Conservation (phyloP, 2,888 invertebrate genomes). For the Taenaris catops region DNA sequence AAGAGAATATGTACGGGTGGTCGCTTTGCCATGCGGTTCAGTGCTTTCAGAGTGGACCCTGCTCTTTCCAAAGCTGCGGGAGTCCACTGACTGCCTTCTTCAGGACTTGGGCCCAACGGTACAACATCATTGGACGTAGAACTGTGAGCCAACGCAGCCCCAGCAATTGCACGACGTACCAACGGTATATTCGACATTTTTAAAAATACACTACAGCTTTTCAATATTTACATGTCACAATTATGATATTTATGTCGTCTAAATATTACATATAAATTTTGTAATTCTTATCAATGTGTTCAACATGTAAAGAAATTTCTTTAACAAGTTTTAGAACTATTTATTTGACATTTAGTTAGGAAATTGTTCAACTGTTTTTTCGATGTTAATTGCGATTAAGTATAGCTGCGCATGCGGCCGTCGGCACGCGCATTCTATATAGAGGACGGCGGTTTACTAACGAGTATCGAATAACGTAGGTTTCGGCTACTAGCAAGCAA, state of each 20-base stretch:
- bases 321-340: background rate
- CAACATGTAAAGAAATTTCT: background rate
- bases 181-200: constrained; percentile 59
- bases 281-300: no score
- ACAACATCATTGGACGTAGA: constrained; percentile 25
- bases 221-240: constrained; percentile 15
- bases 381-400: constrained; percentile 15
- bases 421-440: constrained; percentile 24
- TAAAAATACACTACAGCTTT: background rate
- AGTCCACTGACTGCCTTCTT: constrained; percentile 53
- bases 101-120: constrained; percentile 18
- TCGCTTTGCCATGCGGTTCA: constrained; percentile 78
- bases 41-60: constrained; percentile 68
- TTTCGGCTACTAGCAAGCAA: no score
- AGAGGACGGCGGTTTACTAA: constrained; percentile 20
- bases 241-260: background rate
- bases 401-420: constrained; percentile 23
- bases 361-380: constrained; percentile 1
- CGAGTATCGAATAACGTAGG: no score
- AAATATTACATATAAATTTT: no score
- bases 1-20: constrained; percentile 81
- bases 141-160: constrained; percentile 52
- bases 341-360: background rate
- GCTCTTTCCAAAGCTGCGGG: constrained; percentile 71
- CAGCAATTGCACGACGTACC: constrained; percentile 62